Conservation (phyloP, 2,797 vertebrate species). For the Microchirus variegatus region DNA sequence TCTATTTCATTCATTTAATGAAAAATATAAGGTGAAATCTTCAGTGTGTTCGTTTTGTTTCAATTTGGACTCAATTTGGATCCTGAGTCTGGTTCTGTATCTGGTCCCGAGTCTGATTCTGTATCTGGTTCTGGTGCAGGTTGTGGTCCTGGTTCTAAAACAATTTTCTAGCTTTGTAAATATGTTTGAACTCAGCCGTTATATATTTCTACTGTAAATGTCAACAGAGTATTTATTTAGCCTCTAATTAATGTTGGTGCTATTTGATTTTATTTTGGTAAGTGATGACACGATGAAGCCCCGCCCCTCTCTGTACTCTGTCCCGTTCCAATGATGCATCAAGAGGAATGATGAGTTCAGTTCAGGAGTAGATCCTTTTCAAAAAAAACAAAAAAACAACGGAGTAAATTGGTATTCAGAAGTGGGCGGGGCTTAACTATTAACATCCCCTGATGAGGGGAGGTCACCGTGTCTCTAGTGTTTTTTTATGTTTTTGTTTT, state of each 20-base stretch:
- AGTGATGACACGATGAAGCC: slow-evolving; percentile 26
- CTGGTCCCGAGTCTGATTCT: background rate
- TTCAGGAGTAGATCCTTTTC: no score
- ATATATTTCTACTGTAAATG: slow-evolving; percentile 79
- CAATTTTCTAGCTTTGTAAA: slow-evolving; percentile 63
- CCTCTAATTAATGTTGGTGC: slow-evolving; percentile 68
- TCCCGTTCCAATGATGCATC: no score
- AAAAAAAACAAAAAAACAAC: no score
- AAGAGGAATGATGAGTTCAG: no score
- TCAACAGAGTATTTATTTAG: slow-evolving; percentile 81
- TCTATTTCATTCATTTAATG: background rate
- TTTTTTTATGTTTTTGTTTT: no score
- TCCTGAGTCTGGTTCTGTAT: background rate
- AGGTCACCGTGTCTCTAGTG: no score
- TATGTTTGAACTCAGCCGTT: slow-evolving; percentile 71
- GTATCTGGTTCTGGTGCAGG: background rate
- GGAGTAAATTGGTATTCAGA: no score
- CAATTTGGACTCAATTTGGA: background rate
- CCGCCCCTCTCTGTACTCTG: slow-evolving; percentile 11
- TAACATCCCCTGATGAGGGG: no score
- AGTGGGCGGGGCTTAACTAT: no score
- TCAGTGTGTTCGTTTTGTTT: background rate
- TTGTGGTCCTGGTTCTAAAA: slow-evolving; percentile 7
- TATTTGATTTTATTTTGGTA: slow-evolving; percentile 66
- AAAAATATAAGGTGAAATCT: background rate